phyloP scores from a whole-genome alignment of 2,888 invertebrate genomes.

The Piscicola geometra region DNA sequence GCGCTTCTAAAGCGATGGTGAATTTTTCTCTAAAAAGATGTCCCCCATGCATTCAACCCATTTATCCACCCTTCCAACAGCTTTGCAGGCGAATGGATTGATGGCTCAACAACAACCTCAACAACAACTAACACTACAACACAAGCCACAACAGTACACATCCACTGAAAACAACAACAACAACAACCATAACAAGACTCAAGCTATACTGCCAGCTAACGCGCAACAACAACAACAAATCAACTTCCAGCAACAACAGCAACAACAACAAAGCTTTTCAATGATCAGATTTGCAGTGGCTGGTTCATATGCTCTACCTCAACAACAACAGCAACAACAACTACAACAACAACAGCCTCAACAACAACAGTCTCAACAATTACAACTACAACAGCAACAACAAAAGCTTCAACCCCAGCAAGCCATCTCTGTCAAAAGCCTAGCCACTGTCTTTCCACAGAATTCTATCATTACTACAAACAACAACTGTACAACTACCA shows the following conservation, averaged over 20 bases:
- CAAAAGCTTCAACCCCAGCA: slow-evolving; percentile 8
- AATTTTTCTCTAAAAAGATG: too few relatives aligned
- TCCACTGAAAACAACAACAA: neutral
- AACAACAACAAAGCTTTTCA: slow-evolving; percentile 31
- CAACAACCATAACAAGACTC: slow-evolving; percentile 1
- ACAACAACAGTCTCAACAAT: slow-evolving; percentile 2
- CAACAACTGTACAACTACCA: too few relatives aligned
- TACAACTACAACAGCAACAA: neutral
- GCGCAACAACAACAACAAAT: slow-evolving; percentile 26
- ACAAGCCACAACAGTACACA: slow-evolving; percentile 22
- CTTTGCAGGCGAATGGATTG: slow-evolving; percentile 23
- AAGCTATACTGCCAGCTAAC: slow-evolving; percentile 33
- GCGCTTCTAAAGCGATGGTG: too few relatives aligned
- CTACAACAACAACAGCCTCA: neutral
- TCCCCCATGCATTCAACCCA: too few relatives aligned
- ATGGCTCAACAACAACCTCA: slow-evolving; percentile 11
- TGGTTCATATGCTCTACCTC: slow-evolving; percentile 30
- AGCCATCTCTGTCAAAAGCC: slow-evolving; percentile 15
- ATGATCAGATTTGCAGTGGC: slow-evolving; percentile 33
- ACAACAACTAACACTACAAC: slow-evolving; percentile 16
- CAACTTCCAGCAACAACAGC: slow-evolving; percentile 21
- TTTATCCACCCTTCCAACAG: too few relatives aligned
- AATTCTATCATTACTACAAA: slow-evolving; percentile 9
- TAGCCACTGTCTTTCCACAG: slow-evolving; percentile 34
- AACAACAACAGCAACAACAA: slow-evolving; percentile 18